Conservation (phyloP, 2,888 invertebrate species). For the Seladonia tumulorum region DNA sequence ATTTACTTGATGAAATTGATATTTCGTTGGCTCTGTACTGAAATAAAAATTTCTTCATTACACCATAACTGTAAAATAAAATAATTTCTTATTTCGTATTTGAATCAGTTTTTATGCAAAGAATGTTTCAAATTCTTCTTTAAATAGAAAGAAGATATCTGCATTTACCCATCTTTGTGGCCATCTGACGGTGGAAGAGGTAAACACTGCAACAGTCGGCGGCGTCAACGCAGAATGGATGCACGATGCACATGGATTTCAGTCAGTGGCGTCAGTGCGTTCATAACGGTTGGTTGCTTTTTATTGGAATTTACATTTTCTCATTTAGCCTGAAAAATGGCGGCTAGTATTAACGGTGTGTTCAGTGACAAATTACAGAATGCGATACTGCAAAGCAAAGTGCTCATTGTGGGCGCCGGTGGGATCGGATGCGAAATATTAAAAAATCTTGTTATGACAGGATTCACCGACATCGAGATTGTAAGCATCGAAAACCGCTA, state of each 20-base stretch:
- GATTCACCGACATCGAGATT: slow-evolving; percentile 96
- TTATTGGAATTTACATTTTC: not conserved
- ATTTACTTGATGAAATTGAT: too few relatives aligned
- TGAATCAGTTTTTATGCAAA: too few relatives aligned
- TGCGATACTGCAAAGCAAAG: slow-evolving; percentile 89
- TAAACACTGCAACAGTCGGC: not conserved
- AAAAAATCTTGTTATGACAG: slow-evolving; percentile 97
- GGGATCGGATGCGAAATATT: slow-evolving; percentile 99
- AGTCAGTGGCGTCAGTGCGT: not conserved
- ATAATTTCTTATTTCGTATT: too few relatives aligned
- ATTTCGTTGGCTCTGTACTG: too few relatives aligned
- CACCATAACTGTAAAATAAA: too few relatives aligned
- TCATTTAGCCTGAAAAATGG: slow-evolving; percentile 85
- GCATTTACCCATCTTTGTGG: not conserved
- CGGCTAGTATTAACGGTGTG: slow-evolving; percentile 88
- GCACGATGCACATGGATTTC: not conserved
- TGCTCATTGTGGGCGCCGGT: slow-evolving; percentile 97
- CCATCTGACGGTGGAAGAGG: not conserved
- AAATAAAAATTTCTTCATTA: too few relatives aligned
- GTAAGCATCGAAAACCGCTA: slow-evolving; percentile 87
- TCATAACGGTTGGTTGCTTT: not conserved
- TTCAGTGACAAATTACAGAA: slow-evolving; percentile 88
- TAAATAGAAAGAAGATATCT: too few relatives aligned
- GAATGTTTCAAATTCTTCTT: too few relatives aligned
- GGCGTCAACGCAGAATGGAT: not conserved